phyloP scores from a whole-genome alignment of 2,113 vertebrate species.

The Crocuta crocuta region DNA sequence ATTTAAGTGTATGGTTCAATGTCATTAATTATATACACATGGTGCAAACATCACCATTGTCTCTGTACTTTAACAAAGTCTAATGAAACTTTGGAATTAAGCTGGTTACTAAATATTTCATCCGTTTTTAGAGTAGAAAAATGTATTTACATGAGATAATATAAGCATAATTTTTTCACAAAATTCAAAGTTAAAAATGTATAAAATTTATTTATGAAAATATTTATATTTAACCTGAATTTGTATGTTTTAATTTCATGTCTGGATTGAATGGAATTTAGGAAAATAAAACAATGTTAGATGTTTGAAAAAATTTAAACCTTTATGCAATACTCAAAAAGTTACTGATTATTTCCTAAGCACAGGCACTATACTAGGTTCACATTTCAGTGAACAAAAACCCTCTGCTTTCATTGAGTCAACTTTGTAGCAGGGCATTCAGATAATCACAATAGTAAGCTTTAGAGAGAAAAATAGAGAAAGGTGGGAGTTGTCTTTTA shows the following conservation, averaged over 20 bases:
- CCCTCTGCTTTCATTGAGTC: neutral
- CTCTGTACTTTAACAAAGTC: neutral
- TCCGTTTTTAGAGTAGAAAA: neutral
- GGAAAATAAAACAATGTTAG: neutral
- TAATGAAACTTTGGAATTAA: neutral
- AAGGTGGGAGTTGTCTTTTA: neutral
- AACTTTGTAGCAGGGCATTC: neutral
- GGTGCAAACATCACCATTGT: neutral
- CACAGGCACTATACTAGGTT: neutral
- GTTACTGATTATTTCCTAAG: neutral
- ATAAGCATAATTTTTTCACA: neutral
- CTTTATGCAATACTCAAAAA: neutral
- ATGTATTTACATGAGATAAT: neutral
- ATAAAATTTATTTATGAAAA: neutral
- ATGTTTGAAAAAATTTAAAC: neutral
- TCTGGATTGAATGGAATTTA: constrained; percentile 12
- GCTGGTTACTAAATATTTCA: neutral
- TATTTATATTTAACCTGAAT: neutral
- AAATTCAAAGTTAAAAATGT: neutral
- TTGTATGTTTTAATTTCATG: neutral
- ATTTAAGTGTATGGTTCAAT: neutral
- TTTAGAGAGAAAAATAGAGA: neutral
- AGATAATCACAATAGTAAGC: neutral
- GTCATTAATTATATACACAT: neutral
- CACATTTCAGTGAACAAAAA: neutral